Evolutionary conservation across 2,797 vertebrate species (phyloP), one percentile per base, ranked within the genome.

Genomic region (Pseudochaenichthys georgianus): DNA sequence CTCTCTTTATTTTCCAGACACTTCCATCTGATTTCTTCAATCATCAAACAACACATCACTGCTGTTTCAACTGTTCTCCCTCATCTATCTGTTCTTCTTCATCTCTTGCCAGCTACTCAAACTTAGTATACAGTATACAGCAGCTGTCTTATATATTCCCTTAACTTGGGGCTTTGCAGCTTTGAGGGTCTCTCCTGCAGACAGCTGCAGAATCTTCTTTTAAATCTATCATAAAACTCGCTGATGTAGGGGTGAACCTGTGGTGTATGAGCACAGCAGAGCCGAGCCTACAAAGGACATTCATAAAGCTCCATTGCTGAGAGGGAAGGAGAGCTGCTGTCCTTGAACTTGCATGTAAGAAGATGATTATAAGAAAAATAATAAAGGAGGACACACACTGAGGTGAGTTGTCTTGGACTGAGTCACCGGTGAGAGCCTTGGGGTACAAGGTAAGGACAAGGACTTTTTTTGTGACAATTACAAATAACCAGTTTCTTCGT

Each of bases 191-290:
- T 78, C 58, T 77, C n/a, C 69, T 43, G 16, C 65, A 65, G 78
- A 75, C 64, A 78, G 75, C 50, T 13, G 53, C 45, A 51, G 78
- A 53, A 48, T 75, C 31, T 59, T 58, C 41, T 73, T 61, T 61
- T 11, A 45, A 75, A 61, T 68, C 48, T 72, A 79, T 71, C 59
- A 70, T 57, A 59, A 54, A 64, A 45, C 54, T 61, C 3, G 57
- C 73, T 76, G 80, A 84, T 78, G 78, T 62, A 60, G 11, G 58
- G 75, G 69, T 70, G 77, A 74, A 85, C 70, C 68, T 75, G 78
- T 51, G 13, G 67, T 17, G 42, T 53, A 13, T 58, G 76, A 71
- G 78, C 60, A 71, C 66, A 70, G 71, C 71, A 52, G 75, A 82
- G 62, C 60, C 8, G 0, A 59, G 67, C 13, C 76, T 58, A 72